phyloP scores from a whole-genome alignment of 2,797 vertebrate genomes.

The Centroberyx gerrardi region DNA sequence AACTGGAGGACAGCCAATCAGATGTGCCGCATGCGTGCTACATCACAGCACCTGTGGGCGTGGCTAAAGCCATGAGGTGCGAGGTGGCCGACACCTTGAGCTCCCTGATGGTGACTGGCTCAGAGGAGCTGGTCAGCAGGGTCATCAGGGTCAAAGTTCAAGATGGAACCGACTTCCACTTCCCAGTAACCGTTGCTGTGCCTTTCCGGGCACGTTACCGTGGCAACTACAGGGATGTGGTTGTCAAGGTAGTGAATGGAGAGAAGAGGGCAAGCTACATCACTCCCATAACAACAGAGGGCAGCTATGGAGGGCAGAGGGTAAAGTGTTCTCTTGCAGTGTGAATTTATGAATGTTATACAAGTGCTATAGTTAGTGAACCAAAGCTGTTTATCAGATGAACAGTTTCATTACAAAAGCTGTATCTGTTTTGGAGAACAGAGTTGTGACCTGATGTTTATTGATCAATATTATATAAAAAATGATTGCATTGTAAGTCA shows the following conservation, averaged over 20 bases:
- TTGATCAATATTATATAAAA: no score
- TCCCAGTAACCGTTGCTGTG: constrained; percentile 86
- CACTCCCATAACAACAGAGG: constrained; percentile 85
- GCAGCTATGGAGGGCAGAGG: constrained; percentile 81
- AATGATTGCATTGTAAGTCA: no score
- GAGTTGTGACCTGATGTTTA: no score
- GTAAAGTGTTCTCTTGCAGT: constrained; percentile 62
- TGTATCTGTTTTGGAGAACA: neutral
- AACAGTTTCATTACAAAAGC: no score
- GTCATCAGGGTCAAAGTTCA: constrained; percentile 82
- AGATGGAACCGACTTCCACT: constrained; percentile 71
- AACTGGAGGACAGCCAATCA: constrained; percentile 32
- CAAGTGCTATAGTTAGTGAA: neutral
- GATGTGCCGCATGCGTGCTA: constrained; percentile 79
- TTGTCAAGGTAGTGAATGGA: constrained; percentile 87
- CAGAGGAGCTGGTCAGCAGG: constrained; percentile 92
- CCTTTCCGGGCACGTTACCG: constrained; percentile 86
- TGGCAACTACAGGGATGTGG: constrained; percentile 87
- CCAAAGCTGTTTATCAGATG: neutral
- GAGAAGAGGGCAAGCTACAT: constrained; percentile 86
- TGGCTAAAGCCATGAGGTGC: constrained; percentile 80
- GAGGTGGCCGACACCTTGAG: constrained; percentile 84
- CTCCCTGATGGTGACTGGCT: constrained; percentile 86
- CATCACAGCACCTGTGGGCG: constrained; percentile 77
- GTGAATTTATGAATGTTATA: neutral